Evolutionary conservation across 2,888 invertebrate genomes (phyloP).

Genomic region (Cosmia trapezina): DNA sequence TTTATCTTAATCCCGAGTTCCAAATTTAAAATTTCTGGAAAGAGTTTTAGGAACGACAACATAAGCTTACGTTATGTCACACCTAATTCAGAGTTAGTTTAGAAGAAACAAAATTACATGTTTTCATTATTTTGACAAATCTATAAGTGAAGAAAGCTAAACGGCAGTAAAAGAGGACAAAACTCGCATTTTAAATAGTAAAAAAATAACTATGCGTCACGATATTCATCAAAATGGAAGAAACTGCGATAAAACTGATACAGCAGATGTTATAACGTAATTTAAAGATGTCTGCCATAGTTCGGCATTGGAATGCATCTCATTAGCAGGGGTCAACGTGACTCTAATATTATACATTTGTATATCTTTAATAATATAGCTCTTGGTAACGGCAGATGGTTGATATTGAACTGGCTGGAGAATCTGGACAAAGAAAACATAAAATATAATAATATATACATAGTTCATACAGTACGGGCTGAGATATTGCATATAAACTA

Average conservation of each 20-base stretch:
- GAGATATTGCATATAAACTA: background rate
- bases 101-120: slow-evolving; percentile 7
- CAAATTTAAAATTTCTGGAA: slow-evolving; percentile 88
- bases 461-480: background rate
- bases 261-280: slow-evolving; percentile 59
- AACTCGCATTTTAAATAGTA: slow-evolving; percentile 22
- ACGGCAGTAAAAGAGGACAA: slow-evolving; percentile 10
- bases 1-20: slow-evolving; percentile 86
- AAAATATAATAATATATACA: background rate
- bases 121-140: slow-evolving; percentile 11
- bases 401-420: slow-evolving; percentile 34
- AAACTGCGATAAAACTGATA: slow-evolving; percentile 50
- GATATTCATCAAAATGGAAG: slow-evolving; percentile 47
- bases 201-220: slow-evolving; percentile 25
- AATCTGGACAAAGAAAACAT: slow-evolving; percentile 29
- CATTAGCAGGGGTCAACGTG: slow-evolving; percentile 63
- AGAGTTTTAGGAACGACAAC: slow-evolving; percentile 82
- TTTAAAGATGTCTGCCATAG: slow-evolving; percentile 63
- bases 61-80: slow-evolving; percentile 55
- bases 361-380: slow-evolving; percentile 32
- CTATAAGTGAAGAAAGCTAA: slow-evolving; percentile 16
- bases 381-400: slow-evolving; percentile 36
- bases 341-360: slow-evolving; percentile 38
- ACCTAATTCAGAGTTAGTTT: slow-evolving; percentile 28
- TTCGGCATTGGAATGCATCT: slow-evolving; percentile 62